These are phyloP conservation scores for Anseranas semipalmata DNA, from an alignment of 2,113 vertebrate genomes.

Conservation along the genomic window DNA sequence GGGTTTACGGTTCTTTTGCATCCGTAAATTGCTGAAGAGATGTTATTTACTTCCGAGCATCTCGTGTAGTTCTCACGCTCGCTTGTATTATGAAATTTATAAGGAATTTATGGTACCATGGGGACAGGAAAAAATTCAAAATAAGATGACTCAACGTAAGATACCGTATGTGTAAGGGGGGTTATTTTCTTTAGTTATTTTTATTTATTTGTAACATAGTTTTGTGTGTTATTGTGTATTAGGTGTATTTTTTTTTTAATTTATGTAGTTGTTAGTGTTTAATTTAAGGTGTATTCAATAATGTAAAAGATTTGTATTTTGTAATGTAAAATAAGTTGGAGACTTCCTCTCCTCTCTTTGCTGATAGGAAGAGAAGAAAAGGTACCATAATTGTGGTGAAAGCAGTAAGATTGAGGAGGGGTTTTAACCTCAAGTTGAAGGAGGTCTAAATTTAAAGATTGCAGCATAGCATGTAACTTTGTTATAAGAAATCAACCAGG, in stretches of 20 bases:
- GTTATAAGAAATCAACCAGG: background rate
- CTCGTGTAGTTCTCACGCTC: rapidly evolving
- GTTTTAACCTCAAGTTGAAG: background rate
- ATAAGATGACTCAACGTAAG: too few species aligned
- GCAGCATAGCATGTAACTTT: rapidly evolving
- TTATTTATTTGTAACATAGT: rapidly evolving
- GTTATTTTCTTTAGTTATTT: background rate
- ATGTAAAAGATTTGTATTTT: background rate
- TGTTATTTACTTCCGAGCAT: rapidly evolving
- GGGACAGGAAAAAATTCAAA: background rate
- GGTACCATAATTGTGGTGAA: rapidly evolving
- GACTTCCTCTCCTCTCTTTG: background rate
- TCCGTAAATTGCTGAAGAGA: background rate
- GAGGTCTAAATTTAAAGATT: background rate
- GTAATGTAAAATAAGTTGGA: background rate
- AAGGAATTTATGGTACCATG: background rate
- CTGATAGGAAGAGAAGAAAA: background rate
- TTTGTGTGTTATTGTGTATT: too few species aligned
- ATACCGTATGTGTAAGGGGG: rapidly evolving
- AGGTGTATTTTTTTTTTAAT: background rate
- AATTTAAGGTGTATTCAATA: too few species aligned
- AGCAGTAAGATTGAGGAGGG: background rate
- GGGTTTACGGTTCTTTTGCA: rapidly evolving
- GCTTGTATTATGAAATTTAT: too few species aligned
- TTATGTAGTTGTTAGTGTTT: background rate